Evolutionary conservation across 37 sponge, comb jelly and placozoan species (phyloP).

Genomic region (Halichondria panicea): DNA sequence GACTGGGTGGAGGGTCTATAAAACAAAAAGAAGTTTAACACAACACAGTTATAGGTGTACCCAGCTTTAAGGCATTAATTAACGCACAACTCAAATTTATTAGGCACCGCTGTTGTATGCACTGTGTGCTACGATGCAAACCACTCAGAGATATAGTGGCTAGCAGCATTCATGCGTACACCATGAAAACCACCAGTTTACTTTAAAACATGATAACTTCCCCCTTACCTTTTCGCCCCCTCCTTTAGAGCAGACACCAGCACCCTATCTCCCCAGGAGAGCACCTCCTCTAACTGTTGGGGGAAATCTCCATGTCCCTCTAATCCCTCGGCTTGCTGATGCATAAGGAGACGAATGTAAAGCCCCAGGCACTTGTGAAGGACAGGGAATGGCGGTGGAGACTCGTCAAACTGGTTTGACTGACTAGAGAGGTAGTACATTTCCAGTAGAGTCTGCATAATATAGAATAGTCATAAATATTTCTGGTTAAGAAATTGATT

Average conservation of each 20-base stretch:
- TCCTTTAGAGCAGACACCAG: constrained; percentile 13
- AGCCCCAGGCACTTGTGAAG: constrained; percentile 19
- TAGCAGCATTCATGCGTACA: neutral
- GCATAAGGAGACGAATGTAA: constrained; percentile 30
- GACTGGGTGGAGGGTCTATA: neutral
- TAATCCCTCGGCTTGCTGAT: constrained; percentile 10
- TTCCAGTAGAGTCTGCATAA: constrained; percentile 17
- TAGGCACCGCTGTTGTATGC: neutral
- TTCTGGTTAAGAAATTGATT: neutral
- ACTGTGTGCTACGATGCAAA: neutral
- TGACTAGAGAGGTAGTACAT: neutral
- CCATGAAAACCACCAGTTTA: too few relatives aligned
- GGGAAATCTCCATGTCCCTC: constrained; percentile 15
- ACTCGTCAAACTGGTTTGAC: neutral
- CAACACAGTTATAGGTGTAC: neutral
- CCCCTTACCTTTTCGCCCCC: neutral
- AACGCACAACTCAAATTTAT: neutral
- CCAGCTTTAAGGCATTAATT: neutral
- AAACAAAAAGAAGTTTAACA: neutral
- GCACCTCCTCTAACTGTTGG: constrained; percentile 22
- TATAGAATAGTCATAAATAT: neutral
- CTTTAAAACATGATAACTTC: too few relatives aligned
- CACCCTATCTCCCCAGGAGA: constrained; percentile 13
- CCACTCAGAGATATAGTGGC: neutral
- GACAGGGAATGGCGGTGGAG: constrained; percentile 9